Conservation (phyloP, 2,797 vertebrate species). For the Pygocentrus nattereri region DNA sequence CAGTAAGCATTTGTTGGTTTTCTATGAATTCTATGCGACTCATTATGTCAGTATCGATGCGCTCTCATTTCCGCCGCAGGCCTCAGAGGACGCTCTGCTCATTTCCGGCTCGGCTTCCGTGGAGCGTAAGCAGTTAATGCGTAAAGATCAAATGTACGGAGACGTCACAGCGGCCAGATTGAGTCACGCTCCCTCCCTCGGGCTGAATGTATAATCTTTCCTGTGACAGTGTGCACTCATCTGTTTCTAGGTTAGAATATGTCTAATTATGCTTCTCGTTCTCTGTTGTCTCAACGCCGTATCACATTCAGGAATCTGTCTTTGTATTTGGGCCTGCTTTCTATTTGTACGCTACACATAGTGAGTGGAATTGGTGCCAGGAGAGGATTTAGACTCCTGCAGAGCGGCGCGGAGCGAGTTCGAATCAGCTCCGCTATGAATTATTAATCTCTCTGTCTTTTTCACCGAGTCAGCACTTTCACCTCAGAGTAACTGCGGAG, state of each 20-base stretch:
- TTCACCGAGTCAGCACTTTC: conserved; percentile 69
- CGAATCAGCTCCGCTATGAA: conserved; percentile 68
- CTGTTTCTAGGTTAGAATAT: conserved; percentile 60
- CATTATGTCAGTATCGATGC: conserved; percentile 64
- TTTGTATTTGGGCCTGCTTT: not conserved
- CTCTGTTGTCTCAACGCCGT: not conserved
- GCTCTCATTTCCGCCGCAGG: conserved; percentile 43
- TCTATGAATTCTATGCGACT: not conserved
- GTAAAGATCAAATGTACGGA: conserved; percentile 70
- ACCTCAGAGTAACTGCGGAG: conserved; percentile 50
- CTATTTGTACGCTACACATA: conserved; percentile 17
- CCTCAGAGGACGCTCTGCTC: not conserved
- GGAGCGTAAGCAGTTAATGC: conserved; percentile 64
- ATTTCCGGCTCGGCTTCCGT: conserved; percentile 4
- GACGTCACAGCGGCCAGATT: conserved; percentile 68
- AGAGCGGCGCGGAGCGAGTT: conserved; percentile 56
- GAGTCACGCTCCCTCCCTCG: conserved; percentile 63
- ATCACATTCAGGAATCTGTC: not conserved
- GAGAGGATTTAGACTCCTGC: conserved; percentile 50
- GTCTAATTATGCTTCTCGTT: conserved; percentile 46
- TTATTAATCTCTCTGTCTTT: conserved; percentile 71
- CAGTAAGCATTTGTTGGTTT: not conserved
- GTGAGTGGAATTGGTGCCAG: conserved; percentile 53
- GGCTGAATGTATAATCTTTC: conserved; percentile 69
- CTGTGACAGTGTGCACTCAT: conserved; percentile 65